Evolutionary conservation across 2,113 vertebrate species (phyloP), one percentile per base, ranked within the genome.

Genomic region (Pelusios castaneus): DNA sequence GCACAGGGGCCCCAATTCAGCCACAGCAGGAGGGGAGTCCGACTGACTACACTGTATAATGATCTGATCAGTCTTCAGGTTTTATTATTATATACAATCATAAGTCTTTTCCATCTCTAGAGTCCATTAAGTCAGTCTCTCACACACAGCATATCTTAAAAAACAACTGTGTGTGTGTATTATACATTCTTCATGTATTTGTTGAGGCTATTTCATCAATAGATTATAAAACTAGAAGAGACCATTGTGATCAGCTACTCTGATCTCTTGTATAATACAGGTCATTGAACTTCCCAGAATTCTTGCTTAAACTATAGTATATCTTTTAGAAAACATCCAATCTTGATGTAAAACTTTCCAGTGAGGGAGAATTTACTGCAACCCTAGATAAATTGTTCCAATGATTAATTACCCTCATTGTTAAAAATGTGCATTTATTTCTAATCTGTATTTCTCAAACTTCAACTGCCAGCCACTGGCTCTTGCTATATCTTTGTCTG

Each of bases 201-300:
- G 60, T 0, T 41, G 0, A 17, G 8, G 14, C 56, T 1, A 82
- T 29, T 34, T 27, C 3, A 86, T 0, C 81, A 75, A 85, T 8
- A 55, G 34, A 92, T 85, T 91, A 93, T 38, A 84, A 89, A 82
- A 73, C 13, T 25, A 94, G 67, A 89, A 76, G 6, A 29, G 89
- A 91, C 82, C 3, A 60, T 25, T 0, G 0, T 14, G 2, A 82
- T 67, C 10, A 58, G 92, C 81, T 80, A 43, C 43, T 83, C 13
- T 82, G 27, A 78, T 8, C 6, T 82, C 43, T 67, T 88, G 34
- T 21, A 67, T 6, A 16, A 43, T 63, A 93, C 34, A 91, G 52
- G 82, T 11, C 0, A 77, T 13, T 70, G 25, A 70, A 84, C 11
- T 52, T 67, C 60, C 31, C 43, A 13, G 2, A 94, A 85, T 55